Evolutionary conservation across 2,888 invertebrate genomes (phyloP).

Genomic region (Drosophila siamana): DNA sequence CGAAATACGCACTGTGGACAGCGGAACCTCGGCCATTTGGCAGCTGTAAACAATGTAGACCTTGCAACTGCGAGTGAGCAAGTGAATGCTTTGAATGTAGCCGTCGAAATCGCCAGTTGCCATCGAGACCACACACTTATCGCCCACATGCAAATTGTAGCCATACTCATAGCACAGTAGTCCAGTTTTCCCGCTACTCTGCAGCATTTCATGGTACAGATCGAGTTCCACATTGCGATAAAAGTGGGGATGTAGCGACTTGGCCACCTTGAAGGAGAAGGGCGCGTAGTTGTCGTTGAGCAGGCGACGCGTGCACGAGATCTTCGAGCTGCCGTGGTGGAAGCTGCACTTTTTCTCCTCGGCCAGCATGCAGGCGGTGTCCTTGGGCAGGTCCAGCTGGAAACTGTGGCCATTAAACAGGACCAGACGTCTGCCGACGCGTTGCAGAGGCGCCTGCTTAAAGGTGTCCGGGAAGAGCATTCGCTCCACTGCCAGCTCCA

Average conservation of each 20-base stretch:
- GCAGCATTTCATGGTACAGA: constrained; percentile 90
- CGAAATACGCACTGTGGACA: background rate
- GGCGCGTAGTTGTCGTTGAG: constrained; percentile 76
- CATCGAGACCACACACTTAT: constrained; percentile 1
- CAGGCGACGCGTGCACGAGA: background rate
- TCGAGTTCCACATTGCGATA: constrained; percentile 97
- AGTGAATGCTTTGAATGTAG: constrained; percentile 2
- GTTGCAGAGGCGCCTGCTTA: background rate
- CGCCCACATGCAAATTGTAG: constrained; percentile 2
- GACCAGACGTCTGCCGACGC: background rate
- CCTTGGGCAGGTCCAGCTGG: constrained; percentile 82
- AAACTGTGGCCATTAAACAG: constrained; percentile 79
- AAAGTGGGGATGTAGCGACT: constrained; percentile 93
- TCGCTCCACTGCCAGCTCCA: background rate
- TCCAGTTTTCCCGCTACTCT: background rate
- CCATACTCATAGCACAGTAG: background rate
- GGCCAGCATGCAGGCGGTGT: constrained; percentile 80
- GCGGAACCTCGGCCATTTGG: background rate
- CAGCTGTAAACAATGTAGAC: background rate
- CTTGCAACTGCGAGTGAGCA: background rate
- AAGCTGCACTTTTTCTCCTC: background rate
- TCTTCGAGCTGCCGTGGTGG: background rate
- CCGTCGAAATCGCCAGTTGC: background rate
- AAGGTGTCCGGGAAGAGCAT: background rate
- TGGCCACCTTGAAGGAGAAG: constrained; percentile 96